Percentiles rank a stretch among this genome's conserved stretches.
These are phyloP conservation scores for Cyclura pinguis DNA, from an alignment of 2,797 vertebrate species.

Conservation along the genomic window DNA sequence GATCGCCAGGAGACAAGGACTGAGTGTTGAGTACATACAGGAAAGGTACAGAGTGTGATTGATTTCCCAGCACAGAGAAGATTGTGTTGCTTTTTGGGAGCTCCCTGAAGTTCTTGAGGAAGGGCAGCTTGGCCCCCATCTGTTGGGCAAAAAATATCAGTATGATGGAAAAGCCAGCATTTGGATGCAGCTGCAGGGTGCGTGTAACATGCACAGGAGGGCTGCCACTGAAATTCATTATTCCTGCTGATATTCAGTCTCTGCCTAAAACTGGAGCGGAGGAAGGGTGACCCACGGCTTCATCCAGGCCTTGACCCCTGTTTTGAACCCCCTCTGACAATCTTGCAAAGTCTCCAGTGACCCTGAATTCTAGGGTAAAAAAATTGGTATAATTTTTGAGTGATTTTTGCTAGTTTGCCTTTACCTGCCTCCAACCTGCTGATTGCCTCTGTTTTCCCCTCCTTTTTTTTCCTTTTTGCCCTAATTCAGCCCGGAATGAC, in stretches of 20 bases:
- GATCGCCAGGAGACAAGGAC: conserved; percentile 8
- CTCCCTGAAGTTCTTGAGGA: background rate
- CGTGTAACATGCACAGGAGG: background rate
- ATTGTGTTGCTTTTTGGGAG: background rate
- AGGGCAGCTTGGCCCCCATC: background rate
- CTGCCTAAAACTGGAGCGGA: background rate
- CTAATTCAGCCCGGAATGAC: too few relatives aligned
- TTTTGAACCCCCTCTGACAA: too few relatives aligned
- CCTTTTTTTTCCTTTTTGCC: too few relatives aligned
- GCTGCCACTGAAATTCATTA: background rate
- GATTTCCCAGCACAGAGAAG: conserved; percentile 10
- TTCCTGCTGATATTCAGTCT: background rate
- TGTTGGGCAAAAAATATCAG: background rate
- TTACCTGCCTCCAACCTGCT: too few relatives aligned
- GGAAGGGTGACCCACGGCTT: too few relatives aligned
- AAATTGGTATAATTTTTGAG: too few relatives aligned
- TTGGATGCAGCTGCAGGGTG: background rate
- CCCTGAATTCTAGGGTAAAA: too few relatives aligned
- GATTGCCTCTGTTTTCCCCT: too few relatives aligned
- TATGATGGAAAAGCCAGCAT: background rate
- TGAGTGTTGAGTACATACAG: background rate
- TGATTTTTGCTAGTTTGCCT: too few relatives aligned
- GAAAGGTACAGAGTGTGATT: background rate
- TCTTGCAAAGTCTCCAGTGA: too few relatives aligned
- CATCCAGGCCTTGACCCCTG: too few relatives aligned